phyloP scores from a whole-genome alignment of 1,140 invertebrate genomes.

The Sycophaga agraensis region DNA sequence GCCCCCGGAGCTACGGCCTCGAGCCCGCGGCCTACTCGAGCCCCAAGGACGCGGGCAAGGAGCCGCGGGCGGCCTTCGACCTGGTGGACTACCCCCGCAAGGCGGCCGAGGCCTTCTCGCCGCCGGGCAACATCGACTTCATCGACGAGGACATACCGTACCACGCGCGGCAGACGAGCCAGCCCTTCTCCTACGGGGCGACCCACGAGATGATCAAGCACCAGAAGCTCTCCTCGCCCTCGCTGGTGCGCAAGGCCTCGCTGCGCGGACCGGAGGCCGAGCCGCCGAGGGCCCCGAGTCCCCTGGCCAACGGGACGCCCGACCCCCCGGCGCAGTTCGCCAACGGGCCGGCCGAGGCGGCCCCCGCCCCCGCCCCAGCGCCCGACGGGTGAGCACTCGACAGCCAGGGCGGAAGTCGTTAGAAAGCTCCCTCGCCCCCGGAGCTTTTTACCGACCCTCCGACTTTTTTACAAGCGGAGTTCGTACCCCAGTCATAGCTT shows the following conservation, averaged over 20 bases:
- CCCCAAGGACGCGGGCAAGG: conserved; percentile 41
- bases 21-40: conserved; percentile 46
- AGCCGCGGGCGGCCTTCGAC: conserved; percentile 25
- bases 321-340: conserved; percentile 50
- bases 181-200: conserved; percentile 79
- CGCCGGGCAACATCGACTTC: conserved; percentile 50
- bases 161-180: conserved; percentile 77
- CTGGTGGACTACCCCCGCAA: conserved; percentile 42
- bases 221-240: conserved; percentile 71
- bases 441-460: too few relatives aligned
- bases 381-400: conserved; percentile 48
- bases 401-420: conserved; percentile 42
- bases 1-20: conserved; percentile 37
- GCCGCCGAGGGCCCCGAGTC: conserved; percentile 38
- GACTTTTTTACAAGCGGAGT: too few relatives aligned
- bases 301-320: conserved; percentile 37
- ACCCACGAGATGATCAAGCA: conserved; percentile 63
- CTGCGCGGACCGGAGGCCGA: conserved; percentile 31
- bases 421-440: too few relatives aligned
- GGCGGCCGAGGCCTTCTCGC: conserved; percentile 46
- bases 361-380: conserved; percentile 30
- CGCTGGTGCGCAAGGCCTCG: conserved; percentile 70
- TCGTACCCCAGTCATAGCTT: too few relatives aligned
- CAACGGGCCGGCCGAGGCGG: conserved; percentile 35
- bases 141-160: conserved; percentile 73